Conservation (phyloP, 2,888 invertebrate species). For the Metellina segmentata region DNA sequence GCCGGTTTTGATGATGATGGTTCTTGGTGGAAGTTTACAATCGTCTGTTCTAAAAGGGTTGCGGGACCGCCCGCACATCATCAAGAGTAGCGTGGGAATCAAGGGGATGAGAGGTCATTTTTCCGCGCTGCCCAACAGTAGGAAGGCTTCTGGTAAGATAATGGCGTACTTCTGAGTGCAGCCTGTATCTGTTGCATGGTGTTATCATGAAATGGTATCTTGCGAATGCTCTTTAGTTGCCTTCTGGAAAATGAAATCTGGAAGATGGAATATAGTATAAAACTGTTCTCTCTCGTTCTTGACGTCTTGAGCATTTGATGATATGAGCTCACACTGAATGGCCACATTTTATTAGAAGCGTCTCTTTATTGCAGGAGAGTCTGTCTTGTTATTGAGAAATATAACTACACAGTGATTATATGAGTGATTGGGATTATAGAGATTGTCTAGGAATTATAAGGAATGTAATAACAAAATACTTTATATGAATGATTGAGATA, state of each 20-base stretch:
- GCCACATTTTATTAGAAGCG: too few relatives aligned
- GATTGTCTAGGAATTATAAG: too few relatives aligned
- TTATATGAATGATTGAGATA: too few relatives aligned
- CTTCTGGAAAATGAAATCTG: background rate
- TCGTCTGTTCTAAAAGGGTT: slow-evolving; percentile 49
- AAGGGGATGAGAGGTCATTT: slow-evolving; percentile 28
- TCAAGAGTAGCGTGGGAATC: slow-evolving; percentile 62
- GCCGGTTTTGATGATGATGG: slow-evolving; percentile 41
- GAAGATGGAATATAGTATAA: background rate
- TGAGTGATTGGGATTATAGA: too few relatives aligned
- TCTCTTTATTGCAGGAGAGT: too few relatives aligned
- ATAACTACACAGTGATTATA: too few relatives aligned
- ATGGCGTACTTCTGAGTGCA: slow-evolving; percentile 9
- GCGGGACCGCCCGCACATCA: slow-evolving; percentile 36
- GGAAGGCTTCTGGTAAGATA: background rate
- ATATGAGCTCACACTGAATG: too few relatives aligned
- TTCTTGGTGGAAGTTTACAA: slow-evolving; percentile 44
- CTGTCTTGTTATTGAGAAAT: too few relatives aligned
- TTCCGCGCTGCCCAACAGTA: background rate
- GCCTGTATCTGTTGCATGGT: background rate
- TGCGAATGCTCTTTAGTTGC: background rate
- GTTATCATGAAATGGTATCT: background rate
- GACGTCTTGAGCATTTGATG: too few relatives aligned
- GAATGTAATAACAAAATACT: too few relatives aligned
- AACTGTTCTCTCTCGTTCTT: too few relatives aligned